Percentiles rank a stretch among this genome's conserved stretches.
phyloP scores from a whole-genome alignment of 2,888 invertebrate genomes.

The Villa cingulata region DNA sequence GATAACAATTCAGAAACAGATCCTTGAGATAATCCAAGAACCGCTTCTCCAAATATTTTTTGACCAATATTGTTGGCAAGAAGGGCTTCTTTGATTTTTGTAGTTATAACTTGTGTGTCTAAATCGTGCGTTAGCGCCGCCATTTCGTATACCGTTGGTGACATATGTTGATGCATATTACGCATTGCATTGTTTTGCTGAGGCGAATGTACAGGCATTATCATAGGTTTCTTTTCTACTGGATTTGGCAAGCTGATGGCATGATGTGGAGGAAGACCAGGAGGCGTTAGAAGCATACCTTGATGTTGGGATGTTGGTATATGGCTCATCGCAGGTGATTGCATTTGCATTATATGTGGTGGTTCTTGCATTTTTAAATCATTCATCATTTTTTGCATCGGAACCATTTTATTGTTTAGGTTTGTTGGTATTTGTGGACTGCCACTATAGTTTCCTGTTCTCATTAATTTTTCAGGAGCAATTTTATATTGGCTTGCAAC shows the following conservation, averaged over 20 bases:
- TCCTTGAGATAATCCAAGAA: constrained; percentile 89
- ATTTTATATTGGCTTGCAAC: constrained; percentile 97
- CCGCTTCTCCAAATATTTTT: constrained; percentile 96
- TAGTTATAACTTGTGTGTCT: constrained; percentile 91
- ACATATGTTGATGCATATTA: constrained; percentile 67
- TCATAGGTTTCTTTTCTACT: constrained; percentile 43
- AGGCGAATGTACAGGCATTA: constrained; percentile 47
- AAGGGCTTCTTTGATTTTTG: constrained; percentile 91
- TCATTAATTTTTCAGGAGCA: constrained; percentile 93
- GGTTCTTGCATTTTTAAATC: constrained; percentile 62
- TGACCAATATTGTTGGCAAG: constrained; percentile 96
- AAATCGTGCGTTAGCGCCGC: constrained; percentile 91
- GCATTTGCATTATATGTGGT: constrained; percentile 44
- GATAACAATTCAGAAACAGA: constrained; percentile 94
- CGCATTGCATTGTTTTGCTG: constrained; percentile 57
- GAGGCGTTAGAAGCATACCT: constrained; percentile 56
- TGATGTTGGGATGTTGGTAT: constrained; percentile 26
- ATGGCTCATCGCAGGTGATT: constrained; percentile 37
- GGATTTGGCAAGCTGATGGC: constrained; percentile 53
- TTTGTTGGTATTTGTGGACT: constrained; percentile 56
- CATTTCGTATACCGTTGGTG: constrained; percentile 95
- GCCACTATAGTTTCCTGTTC: constrained; percentile 87
- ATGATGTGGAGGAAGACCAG: constrained; percentile 64
- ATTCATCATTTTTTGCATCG: constrained; percentile 63
- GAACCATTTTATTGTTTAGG: constrained; percentile 61